A percentile compares a stretch with the other conserved stretches of the same genome.
Conservation (phyloP, 2,113 vertebrate genomes). For the Tenrec ecaudatus region DNA sequence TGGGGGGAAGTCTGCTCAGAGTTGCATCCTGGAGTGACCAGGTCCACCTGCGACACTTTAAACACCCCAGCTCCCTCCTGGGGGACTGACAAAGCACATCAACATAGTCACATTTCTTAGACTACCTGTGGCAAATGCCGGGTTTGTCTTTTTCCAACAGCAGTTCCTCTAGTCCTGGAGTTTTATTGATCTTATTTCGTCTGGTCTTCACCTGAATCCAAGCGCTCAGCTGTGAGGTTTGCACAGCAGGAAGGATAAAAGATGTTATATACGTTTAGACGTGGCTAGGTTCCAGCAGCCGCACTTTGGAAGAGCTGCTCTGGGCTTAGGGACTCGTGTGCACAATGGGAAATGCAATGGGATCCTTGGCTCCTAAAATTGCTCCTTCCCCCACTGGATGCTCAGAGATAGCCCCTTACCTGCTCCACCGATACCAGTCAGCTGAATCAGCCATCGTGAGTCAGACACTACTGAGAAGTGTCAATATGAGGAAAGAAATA, state of each 20-base stretch:
- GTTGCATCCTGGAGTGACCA: rapidly evolving
- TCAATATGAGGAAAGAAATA: not conserved
- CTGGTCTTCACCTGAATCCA: not conserved
- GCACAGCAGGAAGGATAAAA: not conserved
- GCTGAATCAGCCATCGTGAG: rapidly evolving
- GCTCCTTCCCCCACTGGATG: not conserved
- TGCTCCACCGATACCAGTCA: not conserved
- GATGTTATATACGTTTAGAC: no score
- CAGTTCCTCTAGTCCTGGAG: not conserved
- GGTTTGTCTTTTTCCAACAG: not conserved
- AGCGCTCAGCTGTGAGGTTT: not conserved
- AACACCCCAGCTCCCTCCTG: not conserved
- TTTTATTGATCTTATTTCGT: not conserved
- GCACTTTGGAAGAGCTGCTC: not conserved
- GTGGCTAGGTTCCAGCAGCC: no score
- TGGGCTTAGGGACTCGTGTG: not conserved
- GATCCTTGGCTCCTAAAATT: not conserved
- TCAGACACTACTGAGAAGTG: not conserved
- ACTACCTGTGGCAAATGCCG: not conserved
- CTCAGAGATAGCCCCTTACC: no score
- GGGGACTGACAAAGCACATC: not conserved
- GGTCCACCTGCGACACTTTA: rapidly evolving
- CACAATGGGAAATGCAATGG: not conserved
- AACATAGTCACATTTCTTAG: not conserved
- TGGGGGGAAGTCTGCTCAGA: not conserved